These are phyloP conservation scores for Trichogramma pretiosum DNA, from an alignment of 1,140 invertebrate genomes.

Conservation along the genomic window DNA sequence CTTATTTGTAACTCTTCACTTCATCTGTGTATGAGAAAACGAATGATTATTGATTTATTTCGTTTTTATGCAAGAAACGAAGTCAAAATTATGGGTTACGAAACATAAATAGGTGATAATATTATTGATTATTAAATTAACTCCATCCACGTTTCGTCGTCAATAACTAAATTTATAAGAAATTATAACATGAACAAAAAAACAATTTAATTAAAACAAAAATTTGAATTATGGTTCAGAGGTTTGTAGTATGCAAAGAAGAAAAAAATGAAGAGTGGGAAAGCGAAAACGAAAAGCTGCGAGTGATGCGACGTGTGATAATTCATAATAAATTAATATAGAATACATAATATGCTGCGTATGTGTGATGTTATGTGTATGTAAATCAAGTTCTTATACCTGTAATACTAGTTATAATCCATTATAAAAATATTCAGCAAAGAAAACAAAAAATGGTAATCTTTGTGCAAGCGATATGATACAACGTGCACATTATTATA, in stretches of 20 bases:
- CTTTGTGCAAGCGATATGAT: too few species aligned
- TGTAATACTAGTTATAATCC: slow-evolving; percentile 39
- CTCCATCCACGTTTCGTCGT: slow-evolving; percentile 33
- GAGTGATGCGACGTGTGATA: slow-evolving; percentile 22
- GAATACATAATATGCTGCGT: slow-evolving; percentile 30
- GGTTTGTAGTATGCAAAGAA: not conserved
- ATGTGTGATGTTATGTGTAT: slow-evolving; percentile 42
- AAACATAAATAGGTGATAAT: too few species aligned
- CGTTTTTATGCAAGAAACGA: too few species aligned
- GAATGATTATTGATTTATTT: too few species aligned
- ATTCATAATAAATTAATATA: too few species aligned
- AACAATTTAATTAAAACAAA: slow-evolving; percentile 1
- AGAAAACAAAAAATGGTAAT: too few species aligned
- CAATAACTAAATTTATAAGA: slow-evolving; percentile 17
- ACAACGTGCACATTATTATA: slow-evolving; percentile 31
- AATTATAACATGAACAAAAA: slow-evolving; percentile 10
- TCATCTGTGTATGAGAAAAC: too few species aligned
- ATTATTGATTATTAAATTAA: too few species aligned
- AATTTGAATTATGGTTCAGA: not conserved
- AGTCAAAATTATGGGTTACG: too few species aligned
- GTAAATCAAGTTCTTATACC: too few species aligned
- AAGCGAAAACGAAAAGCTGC: not conserved
- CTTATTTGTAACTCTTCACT: too few species aligned
- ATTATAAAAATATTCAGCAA: slow-evolving; percentile 25
- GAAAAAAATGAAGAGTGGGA: not conserved